Base-by-base conservation (phyloP, 2,888 invertebrate species). In the Dastarcus helophoroides region DNA sequence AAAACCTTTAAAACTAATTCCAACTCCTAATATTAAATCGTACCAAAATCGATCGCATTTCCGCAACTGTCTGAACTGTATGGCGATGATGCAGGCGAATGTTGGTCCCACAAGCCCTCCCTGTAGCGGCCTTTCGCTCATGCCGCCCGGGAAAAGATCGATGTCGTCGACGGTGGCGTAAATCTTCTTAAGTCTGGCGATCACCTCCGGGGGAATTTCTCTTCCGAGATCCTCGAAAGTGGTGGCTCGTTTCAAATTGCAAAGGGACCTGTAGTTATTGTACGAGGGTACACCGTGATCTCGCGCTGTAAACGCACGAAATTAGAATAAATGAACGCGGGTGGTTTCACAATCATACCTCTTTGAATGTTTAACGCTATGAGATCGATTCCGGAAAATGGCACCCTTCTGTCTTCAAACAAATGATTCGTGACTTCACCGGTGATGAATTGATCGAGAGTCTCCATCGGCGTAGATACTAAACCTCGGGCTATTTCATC, bases 41-140 rank as follows among this genome's bases (percentile, higher is more conserved):
- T 51, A 78, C 89, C 93, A 97, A 66, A 82, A 94, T 45, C 95
- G 68, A 65, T 97, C 97, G 51, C 95, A 95, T 53, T 88, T 86
- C 43, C 89, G 76, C 29, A 88, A 64, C 51, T 86, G 84, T 31
- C 85, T 68, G 65, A 94, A 94, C 64, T 95, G 95, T 29, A 86
- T 84, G 31, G 89, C 94, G 46, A 97, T 89, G 48, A 97, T 83
- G 54, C 89, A 83, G 8, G 90, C 91, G 53, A 95, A 83, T 0
- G 94, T 94, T 0, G 94, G 94, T 3, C 95, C 95, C 0, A 95
- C 84, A 1, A 90, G 64, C 4, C 89, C 93, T 4, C 94, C 94
- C 50, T 85, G 85, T 4, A 90, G 65, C 0, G 86, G 84, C 26
- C 82, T 67, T 56, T 88, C 84, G 45, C 89, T 84, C 79, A 95